A percentile compares a stretch with the other conserved stretches of the same genome.
phyloP scores from a whole-genome alignment of 1,140 invertebrate species.

The Leguminivora glycinivorella region DNA sequence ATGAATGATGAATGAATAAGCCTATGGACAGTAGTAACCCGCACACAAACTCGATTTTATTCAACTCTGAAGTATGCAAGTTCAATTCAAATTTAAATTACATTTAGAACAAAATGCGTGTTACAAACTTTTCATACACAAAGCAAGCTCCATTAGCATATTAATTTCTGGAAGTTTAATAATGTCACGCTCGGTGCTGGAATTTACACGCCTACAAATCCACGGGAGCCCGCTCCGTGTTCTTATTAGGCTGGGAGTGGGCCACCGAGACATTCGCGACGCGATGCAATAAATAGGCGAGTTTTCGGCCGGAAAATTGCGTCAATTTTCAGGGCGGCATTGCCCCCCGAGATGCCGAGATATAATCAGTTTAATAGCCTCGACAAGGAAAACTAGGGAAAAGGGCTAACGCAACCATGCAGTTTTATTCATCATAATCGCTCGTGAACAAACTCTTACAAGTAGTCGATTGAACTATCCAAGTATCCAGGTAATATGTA shows the following conservation, averaged over 20 bases:
- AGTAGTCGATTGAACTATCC: not conserved
- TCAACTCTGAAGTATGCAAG: not conserved
- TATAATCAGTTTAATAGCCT: conserved; percentile 55
- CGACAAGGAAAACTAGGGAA: conserved; percentile 39
- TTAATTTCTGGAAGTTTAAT: conserved; percentile 39
- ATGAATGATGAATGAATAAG: too few relatives aligned
- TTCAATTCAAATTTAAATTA: not conserved
- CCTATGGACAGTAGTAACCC: too few relatives aligned
- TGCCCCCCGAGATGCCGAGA: conserved; percentile 35
- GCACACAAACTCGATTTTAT: too few relatives aligned
- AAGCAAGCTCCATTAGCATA: conserved; percentile 26
- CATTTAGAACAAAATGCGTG: not conserved
- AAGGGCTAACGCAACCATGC: not conserved
- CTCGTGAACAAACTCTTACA: not conserved
- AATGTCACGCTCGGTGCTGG: conserved; percentile 32
- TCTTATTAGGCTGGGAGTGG: conserved; percentile 50
- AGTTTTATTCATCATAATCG: not conserved
- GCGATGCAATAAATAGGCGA: conserved; percentile 61
- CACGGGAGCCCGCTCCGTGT: conserved; percentile 43
- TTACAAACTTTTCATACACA: conserved; percentile 6
- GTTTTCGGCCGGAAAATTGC: conserved; percentile 71
- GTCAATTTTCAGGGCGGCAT: conserved; percentile 59
- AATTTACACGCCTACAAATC: conserved; percentile 55
- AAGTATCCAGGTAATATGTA: not conserved
- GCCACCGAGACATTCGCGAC: conserved; percentile 56